Evolutionary conservation across 2,888 invertebrate genomes (phyloP), one percentile per base, ranked within the genome.

Genomic region (Drosophila yooni): DNA sequence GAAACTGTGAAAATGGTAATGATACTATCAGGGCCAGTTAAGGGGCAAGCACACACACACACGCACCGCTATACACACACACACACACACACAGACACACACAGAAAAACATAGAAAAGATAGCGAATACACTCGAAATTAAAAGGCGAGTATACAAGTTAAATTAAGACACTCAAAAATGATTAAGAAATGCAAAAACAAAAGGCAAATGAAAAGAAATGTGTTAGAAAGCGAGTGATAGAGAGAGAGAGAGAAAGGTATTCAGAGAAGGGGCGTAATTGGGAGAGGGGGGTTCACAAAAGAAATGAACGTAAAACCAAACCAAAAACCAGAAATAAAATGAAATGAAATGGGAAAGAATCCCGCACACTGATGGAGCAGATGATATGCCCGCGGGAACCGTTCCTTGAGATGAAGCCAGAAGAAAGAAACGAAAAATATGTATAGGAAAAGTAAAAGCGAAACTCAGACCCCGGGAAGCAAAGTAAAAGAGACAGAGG

Each of bases 371-470:
- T 88, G 88, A 83, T 83, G 83, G 63, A 88, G 71, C 85, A 80
- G 80, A 88, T 88, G 90, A 88, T 83, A 88, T 89, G 88, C 88
- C 88, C 90, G 86, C 86, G 88, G 90, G 88, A 89, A 79, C 76
- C 78, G 82, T 81, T 83, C 64, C 80, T 76, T 70, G 59, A 81
- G 79, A 77, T 70, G 82, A 71, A 79, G 72, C 76, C 67, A 74
- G 70, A 60, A 61, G 70, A 54, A 58, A 46, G 62, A 34, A 64
- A 48, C 56, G 31, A 40, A 54, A 76, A 70, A 62, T 43, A 25
- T 25, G 36, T 61, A 58, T 56, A 43, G 29, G 38, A 51, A 59
- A 74, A 59, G 59, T 27, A 52, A 64, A 73, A 76, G 52, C 63
- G 69, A 74, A 69, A 71, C 57, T 56, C 66, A 71, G 59, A 75